phyloP scores from a whole-genome alignment of 2,888 invertebrate genomes.

The Cremastinae sp. region DNA sequence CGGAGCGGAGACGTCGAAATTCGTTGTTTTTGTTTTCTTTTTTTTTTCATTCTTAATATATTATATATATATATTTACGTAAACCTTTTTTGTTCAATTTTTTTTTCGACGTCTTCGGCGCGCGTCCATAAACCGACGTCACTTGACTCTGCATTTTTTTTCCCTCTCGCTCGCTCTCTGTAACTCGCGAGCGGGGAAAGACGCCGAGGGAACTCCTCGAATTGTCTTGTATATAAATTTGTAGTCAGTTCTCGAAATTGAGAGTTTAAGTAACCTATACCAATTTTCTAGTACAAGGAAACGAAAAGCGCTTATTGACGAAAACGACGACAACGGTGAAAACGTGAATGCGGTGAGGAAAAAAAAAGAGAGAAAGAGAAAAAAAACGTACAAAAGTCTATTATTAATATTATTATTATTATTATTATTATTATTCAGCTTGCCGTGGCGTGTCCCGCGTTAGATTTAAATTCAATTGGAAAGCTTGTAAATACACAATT shows the following conservation, averaged over 20 bases:
- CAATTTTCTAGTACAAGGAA: slow-evolving; percentile 67
- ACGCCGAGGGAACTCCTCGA: slow-evolving; percentile 40
- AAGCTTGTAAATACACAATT: slow-evolving; percentile 54
- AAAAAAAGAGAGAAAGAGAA: slow-evolving; percentile 2
- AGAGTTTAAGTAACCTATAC: slow-evolving; percentile 53
- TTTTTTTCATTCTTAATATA: slow-evolving; percentile 11
- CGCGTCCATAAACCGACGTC: slow-evolving; percentile 40
- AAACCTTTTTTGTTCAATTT: slow-evolving; percentile 20
- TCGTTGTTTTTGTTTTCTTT: slow-evolving; percentile 35
- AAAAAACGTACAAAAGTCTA: slow-evolving; percentile 4
- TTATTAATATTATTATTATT: too few species aligned
- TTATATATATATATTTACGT: background rate
- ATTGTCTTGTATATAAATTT: slow-evolving; percentile 58
- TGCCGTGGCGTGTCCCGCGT: slow-evolving; percentile 56
- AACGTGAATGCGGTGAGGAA: background rate
- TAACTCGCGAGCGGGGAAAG: background rate
- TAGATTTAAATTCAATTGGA: slow-evolving; percentile 44
- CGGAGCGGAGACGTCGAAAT: slow-evolving; percentile 22
- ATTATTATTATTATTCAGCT: slow-evolving; percentile 38
- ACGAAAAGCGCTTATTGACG: slow-evolving; percentile 65
- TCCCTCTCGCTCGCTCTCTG: too few species aligned
- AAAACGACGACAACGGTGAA: slow-evolving; percentile 45
- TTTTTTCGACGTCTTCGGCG: slow-evolving; percentile 32
- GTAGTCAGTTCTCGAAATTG: slow-evolving; percentile 55
- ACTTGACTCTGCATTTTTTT: slow-evolving; percentile 24